Base-by-base conservation (phyloP, 2,797 vertebrate genomes). In the Sorex maritimensis region DNA sequence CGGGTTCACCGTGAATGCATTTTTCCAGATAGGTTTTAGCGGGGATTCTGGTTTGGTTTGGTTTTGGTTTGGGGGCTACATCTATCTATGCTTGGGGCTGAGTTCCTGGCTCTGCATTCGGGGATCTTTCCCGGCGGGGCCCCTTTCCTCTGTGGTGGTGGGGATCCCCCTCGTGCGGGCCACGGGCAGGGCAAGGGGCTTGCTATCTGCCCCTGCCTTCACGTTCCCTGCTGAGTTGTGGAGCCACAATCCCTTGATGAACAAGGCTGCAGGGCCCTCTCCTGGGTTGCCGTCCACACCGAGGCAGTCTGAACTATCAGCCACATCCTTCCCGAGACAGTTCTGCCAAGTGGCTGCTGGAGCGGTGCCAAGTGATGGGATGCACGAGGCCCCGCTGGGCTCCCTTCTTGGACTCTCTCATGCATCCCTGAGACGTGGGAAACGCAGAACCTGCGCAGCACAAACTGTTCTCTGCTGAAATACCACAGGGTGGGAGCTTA, bases 291-390 rank as follows among this genome's bases (percentile, higher is more conserved):
- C 6, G 55, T 63, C 74, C 81, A 52, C 67, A 12, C 55, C 46
- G 17, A 30, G 30, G 49, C 21, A 30, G 15, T 69, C 34, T 44
- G 71, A 61, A 28, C 11, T 6, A 0, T 23, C 61, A 8, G 68
- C 6, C 69, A 58, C 9, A 55, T 26, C 38, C 30, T 75, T 23
- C 83, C 44, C 63, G 46, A 23, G 10, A 28, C 77, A 55, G 41
- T 26, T 12, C n/a, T 72, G 26, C 65, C 4, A 1, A 21, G n/a
- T 19, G 11, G 26, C 6, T 14, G 41, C 49, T 52, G 86, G 83
- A 44, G 68, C 2, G 1, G 28, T 1, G 63, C 69, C 0, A 0
- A 41, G n/a, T 0, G 23, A 44, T 2, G 2, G 55, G 78, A 2
- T 1, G 6, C 68, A 44, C 58, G 4, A 8, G 21, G 58, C 21